Evolutionary conservation across 2,888 invertebrate species (phyloP), one percentile per base, ranked within the genome.

Genomic region (Agrotis clavis): DNA sequence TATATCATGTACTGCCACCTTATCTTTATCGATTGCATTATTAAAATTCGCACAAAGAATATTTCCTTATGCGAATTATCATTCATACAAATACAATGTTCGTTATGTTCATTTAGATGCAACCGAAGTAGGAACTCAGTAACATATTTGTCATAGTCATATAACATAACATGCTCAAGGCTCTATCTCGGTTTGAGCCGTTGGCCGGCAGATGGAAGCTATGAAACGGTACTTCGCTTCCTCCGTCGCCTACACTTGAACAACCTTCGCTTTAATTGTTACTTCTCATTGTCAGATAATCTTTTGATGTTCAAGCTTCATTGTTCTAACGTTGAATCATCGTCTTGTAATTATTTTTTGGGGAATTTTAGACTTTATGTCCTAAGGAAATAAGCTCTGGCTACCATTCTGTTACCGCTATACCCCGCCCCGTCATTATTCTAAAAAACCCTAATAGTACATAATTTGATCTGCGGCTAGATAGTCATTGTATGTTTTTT

Each of bases 401-500:
- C 85, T 84, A 83, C 71, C 82, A 79, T 86, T 83, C 74, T 71
- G 66, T 81, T 88, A 89, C 91, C 91, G 90, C 86, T 91, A 91
- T 75, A 74, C 72, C 76, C 77, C 72, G 84, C 80, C 77, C 86
- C 80, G 73, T 86, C 83, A 90, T 90, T 90, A 88, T 83, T 60
- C 82, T 85, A 86, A 88, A 85, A 86, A 80, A 84, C 78, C 79
- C 84, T 87, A 88, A 88, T 89, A 84, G 79, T 74, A 78, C 78
- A 85, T 89, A 92, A 92, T 92, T 92, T 90, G 88, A 87, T 89
- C 88, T 91, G 90, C 79, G 90, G 90, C 87, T 90, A 87, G 88
- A 89, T 87, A 86, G 84, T 88, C 89, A 93, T 93, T 93, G 90
- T 91, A 63, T 6, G 82, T 93, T 92, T 80, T 94, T 93, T 93